Conservation (phyloP, 2,888 invertebrate genomes). For the Ecliptopera silaceata region DNA sequence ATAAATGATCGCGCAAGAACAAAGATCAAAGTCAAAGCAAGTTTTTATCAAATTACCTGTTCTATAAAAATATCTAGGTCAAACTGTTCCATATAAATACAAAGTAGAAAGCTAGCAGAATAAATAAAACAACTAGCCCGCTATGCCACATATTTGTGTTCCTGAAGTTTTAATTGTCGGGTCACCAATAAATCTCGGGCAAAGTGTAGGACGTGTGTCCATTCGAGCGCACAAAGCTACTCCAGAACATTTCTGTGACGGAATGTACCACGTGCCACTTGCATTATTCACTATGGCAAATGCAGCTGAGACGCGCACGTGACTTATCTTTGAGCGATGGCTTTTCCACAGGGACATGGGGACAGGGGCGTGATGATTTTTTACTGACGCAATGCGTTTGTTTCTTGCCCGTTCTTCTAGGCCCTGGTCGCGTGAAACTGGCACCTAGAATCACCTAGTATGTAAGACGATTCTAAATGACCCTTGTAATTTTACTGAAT, state of each 20-base stretch:
- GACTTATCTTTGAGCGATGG: constrained; percentile 70
- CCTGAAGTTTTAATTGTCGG: constrained; percentile 4
- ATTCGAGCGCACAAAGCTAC: constrained; percentile 36
- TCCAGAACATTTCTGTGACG: constrained; percentile 39
- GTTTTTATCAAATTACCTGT: too few species aligned
- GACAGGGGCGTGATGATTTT: constrained; percentile 16
- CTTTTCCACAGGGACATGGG: constrained; percentile 63
- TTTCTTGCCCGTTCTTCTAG: too few species aligned
- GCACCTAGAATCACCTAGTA: too few species aligned
- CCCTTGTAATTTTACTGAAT: too few species aligned
- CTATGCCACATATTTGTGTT: neutral
- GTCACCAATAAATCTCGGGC: constrained; percentile 30
- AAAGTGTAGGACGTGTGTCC: constrained; percentile 42
- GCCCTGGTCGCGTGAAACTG: too few species aligned
- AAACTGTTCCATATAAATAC: neutral
- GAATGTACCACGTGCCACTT: constrained; percentile 55
- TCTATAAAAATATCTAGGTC: too few species aligned
- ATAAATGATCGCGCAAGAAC: neutral
- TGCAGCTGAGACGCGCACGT: constrained; percentile 63
- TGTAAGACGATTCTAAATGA: too few species aligned
- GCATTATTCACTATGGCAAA: constrained; percentile 78
- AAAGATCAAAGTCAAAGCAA: neutral
- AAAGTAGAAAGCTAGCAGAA: neutral
- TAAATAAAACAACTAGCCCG: neutral
- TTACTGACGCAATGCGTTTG: neutral